Evolutionary conservation across 2,888 invertebrate genomes (phyloP), one percentile per base, ranked within the genome.

Genomic region (Dryocosmus kuriphilus): DNA sequence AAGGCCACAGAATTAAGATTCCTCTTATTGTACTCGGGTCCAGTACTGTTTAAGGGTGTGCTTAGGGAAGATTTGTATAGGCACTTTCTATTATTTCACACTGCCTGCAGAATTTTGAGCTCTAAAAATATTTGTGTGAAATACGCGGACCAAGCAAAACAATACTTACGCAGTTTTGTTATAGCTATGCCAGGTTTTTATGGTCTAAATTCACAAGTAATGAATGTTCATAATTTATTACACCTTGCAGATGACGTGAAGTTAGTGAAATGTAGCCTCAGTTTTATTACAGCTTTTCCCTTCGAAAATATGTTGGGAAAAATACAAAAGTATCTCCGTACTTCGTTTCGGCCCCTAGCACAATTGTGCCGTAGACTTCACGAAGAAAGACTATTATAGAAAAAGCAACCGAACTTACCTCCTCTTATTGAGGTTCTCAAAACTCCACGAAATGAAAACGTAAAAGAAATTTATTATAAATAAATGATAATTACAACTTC

Each of bases 151-250:
- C 73, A 83, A 73, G 86, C 86, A 1, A 78, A 81, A 19, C 32
- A 60, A 1, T 82, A 86, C 24, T 77, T 87, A 24, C n/a, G 38
- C 16, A 74, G 79, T 32, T 89, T 89, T 85, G 86, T 90, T 6
- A 8, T 35, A n/a, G 35, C 35, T 35, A 32, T 62, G 32, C 35
- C 19, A 62, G 16, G 19, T 22, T 32, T 14, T 35, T 90, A 89
- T 83, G 86, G 85, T n/a, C 84, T 46, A 24, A 65, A 76, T 41
- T 71, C 80, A 38, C n/a, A 76, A 76, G 22, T 61, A 71, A 30
- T 86, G 67, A 91, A 90, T 85, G 83, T 89, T 7, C 90, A 91
- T 82, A 79, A 80, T 30, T 75, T 83, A 3, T 67, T 82, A 51
- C 83, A 83, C 30, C 38, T 84, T 19, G 81, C 80, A 30, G 82